Evolutionary conservation across 2,888 invertebrate genomes (phyloP).

Genomic region (Tyria jacobaeae): DNA sequence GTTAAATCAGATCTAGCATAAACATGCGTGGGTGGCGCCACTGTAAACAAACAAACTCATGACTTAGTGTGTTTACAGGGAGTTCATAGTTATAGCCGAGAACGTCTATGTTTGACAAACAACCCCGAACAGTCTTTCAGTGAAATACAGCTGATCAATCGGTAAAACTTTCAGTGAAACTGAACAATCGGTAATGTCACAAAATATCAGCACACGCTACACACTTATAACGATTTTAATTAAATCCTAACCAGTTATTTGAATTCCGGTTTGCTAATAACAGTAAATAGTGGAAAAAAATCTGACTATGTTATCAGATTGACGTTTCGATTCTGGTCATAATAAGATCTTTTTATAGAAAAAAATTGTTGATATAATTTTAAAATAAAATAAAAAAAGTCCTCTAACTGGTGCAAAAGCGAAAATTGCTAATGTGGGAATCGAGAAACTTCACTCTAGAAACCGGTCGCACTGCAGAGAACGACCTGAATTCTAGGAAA

Average conservation of each 20-base stretch:
- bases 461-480: neutral
- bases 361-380: too few relatives aligned
- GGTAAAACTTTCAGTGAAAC: neutral
- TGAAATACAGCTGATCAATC: neutral
- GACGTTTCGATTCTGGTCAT: too few relatives aligned
- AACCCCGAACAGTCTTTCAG: conserved; percentile 4
- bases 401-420: too few relatives aligned
- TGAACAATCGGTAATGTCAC: neutral
- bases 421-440: neutral
- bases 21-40: conserved; percentile 9
- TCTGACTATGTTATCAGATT: too few relatives aligned
- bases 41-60: conserved; percentile 9
- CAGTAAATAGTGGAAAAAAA: too few relatives aligned
- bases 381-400: too few relatives aligned
- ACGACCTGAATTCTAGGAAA: conserved; percentile 9
- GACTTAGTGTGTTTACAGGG: neutral
- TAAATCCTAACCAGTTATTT: too few relatives aligned
- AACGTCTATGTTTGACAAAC: conserved; percentile 13
- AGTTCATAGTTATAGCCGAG: conserved; percentile 1
- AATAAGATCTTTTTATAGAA: too few relatives aligned
- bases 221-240: neutral
- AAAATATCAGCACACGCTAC: neutral
- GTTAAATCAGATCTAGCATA: conserved; percentile 18
- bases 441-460: neutral
- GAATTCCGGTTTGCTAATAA: too few relatives aligned